Percentiles rank a stretch among this genome's conserved stretches.
Conservation (phyloP, 1,140 invertebrate species). For the Drosophila auraria region DNA sequence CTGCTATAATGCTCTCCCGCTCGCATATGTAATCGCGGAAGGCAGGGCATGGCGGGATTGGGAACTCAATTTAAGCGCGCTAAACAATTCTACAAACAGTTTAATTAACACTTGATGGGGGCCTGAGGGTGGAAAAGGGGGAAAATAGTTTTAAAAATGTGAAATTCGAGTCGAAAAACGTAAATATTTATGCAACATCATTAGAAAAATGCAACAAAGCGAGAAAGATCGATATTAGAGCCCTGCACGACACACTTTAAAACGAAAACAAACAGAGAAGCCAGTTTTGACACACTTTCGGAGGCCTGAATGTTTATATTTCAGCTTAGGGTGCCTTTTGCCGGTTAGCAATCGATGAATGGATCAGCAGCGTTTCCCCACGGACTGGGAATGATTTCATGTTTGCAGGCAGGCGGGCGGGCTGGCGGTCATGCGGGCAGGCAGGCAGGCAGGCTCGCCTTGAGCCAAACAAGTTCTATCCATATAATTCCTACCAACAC, state of each 20-base stretch:
- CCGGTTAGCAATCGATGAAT: neutral
- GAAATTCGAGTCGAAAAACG: no score
- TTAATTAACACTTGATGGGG: constrained; percentile 61
- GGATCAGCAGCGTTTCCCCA: constrained; percentile 1
- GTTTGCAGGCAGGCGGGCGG: neutral
- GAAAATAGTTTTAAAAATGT: constrained; percentile 15
- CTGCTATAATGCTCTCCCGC: neutral
- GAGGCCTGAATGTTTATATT: neutral
- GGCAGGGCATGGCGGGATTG: neutral
- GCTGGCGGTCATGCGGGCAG: no score
- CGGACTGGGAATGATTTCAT: constrained; percentile 15
- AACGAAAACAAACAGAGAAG: no score
- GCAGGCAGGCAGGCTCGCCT: constrained; percentile 14
- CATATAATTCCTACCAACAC: neutral
- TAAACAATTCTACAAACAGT: constrained; percentile 67
- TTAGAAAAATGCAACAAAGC: no score
- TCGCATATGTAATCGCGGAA: constrained; percentile 5
- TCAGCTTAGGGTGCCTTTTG: neutral
- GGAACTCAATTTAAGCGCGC: constrained; percentile 32
- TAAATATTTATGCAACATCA: no score
- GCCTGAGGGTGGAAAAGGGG: neutral
- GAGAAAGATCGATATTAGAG: no score
- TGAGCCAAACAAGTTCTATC: constrained; percentile 36
- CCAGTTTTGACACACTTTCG: no score
- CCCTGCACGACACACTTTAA: no score